phyloP scores from a whole-genome alignment of 1,140 invertebrate species.

The Cyrtorhinus lividipennis region DNA sequence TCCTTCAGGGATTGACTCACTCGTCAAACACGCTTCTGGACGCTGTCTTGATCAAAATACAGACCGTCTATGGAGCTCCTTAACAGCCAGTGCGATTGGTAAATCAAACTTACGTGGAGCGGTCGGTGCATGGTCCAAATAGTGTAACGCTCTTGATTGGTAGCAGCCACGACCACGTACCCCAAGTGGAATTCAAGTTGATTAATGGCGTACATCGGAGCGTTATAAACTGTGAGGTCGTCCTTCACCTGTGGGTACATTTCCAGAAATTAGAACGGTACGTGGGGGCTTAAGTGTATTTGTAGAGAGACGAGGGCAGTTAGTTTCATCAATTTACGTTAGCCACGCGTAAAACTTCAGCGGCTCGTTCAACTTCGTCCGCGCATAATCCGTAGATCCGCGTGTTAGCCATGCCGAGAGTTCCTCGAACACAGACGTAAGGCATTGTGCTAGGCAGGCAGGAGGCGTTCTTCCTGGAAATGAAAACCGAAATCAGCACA shows the following conservation, averaged over 20 bases:
- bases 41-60: no score
- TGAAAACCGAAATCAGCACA: no score
- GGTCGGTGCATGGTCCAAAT: slow-evolving; percentile 24
- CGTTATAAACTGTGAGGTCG: slow-evolving; percentile 25
- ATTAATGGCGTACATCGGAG: slow-evolving; percentile 25
- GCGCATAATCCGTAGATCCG: slow-evolving; percentile 24
- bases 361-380: slow-evolving; percentile 15
- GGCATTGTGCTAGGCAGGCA: slow-evolving; percentile 24
- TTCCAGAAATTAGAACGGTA: background rate
- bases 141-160: slow-evolving; percentile 22
- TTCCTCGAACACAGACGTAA: slow-evolving; percentile 24
- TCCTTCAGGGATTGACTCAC: no score
- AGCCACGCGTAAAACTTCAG: background rate
- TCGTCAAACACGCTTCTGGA: no score
- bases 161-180: slow-evolving; percentile 24
- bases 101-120: background rate
- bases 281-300: background rate
- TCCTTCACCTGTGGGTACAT: slow-evolving; percentile 20
- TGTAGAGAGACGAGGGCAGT: background rate
- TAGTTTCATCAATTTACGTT: background rate
- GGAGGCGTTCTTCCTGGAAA: no score
- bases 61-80: no score
- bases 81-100: no score
- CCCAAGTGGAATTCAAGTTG: slow-evolving; percentile 26
- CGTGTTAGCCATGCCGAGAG: slow-evolving; percentile 25